phyloP scores from a whole-genome alignment of 2,797 vertebrate genomes.

The Acropternis orthonyx region DNA sequence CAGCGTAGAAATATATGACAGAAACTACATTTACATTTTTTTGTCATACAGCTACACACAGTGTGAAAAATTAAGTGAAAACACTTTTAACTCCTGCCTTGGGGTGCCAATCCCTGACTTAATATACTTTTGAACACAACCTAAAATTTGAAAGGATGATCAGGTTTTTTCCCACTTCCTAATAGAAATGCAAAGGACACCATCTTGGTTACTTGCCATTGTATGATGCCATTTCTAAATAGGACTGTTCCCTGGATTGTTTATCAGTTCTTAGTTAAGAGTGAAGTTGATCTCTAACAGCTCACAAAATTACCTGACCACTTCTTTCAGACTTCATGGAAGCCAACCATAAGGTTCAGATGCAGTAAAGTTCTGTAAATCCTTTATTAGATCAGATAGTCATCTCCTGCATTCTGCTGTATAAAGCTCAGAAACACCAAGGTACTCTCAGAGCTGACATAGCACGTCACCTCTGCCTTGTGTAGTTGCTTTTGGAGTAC shows the following conservation, averaged over 20 bases:
- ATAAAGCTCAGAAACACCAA: not conserved
- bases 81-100: not conserved
- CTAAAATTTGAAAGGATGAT: not conserved
- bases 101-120: not conserved
- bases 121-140: not conserved
- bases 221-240: not conserved
- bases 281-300: not conserved
- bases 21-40: not conserved
- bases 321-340: not conserved
- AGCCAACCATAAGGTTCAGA: not conserved
- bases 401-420: not conserved
- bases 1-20: not conserved
- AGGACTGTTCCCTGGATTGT: not conserved
- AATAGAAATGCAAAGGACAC: not conserved
- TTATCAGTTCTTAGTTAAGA: not conserved
- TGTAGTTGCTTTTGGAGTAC: not conserved
- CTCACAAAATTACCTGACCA: not conserved
- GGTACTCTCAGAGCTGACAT: not conserved
- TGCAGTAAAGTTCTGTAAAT: not conserved
- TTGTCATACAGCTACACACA: not conserved
- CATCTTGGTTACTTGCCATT: not conserved
- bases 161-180: not conserved
- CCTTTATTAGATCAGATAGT: not conserved
- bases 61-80: not conserved
- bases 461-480: not conserved